phyloP scores from a whole-genome alignment of 2,888 invertebrate genomes.

The Lasius platythorax region DNA sequence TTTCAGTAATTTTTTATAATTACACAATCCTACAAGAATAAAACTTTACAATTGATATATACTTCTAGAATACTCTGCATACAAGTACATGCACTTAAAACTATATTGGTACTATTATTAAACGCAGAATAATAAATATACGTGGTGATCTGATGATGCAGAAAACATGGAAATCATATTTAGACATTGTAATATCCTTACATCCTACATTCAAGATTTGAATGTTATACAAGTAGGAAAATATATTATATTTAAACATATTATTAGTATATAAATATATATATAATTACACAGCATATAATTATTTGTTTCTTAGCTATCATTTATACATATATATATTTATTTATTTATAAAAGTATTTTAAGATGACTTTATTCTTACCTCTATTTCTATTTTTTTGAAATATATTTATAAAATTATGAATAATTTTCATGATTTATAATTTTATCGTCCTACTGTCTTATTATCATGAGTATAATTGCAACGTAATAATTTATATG shows the following conservation, averaged over 20 bases:
- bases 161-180: slow-evolving; percentile 9
- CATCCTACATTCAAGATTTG: slow-evolving; percentile 1
- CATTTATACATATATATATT: background rate
- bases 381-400: background rate
- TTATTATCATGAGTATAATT: slow-evolving; percentile 7
- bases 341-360: slow-evolving; percentile 6
- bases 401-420: slow-evolving; percentile 10
- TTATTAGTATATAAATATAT: too few relatives aligned
- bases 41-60: background rate
- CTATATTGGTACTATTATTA: slow-evolving; percentile 15
- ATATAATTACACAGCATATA: background rate
- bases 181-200: slow-evolving; percentile 15
- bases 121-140: background rate
- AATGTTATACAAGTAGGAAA: slow-evolving; percentile 16
- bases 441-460: background rate
- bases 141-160: background rate
- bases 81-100: slow-evolving; percentile 14
- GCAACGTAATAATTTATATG: background rate
- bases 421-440: slow-evolving; percentile 7
- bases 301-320: background rate
- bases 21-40: background rate
- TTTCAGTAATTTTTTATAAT: background rate
- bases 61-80: background rate
- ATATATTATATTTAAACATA: background rate
- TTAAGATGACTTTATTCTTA: background rate